These are phyloP conservation scores for Podiceps cristatus DNA, from an alignment of 2,113 vertebrate species.

Conservation along the genomic window DNA sequence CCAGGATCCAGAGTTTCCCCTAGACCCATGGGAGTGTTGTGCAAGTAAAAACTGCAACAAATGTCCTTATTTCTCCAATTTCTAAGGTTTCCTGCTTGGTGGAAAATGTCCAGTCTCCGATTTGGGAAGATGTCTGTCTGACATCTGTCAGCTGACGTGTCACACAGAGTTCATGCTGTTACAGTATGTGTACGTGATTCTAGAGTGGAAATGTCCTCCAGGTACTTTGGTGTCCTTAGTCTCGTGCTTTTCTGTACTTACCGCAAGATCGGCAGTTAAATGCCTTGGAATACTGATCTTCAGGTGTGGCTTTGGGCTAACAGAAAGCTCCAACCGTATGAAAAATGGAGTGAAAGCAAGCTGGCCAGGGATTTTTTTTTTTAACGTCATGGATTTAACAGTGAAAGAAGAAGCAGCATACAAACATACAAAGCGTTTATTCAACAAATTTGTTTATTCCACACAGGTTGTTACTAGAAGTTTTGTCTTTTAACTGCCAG, in stretches of 20 bases:
- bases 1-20: background rate
- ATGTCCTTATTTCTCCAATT: background rate
- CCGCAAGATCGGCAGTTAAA: background rate
- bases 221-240: background rate
- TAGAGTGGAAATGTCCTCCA: background rate
- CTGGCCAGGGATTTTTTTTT: background rate
- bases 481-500: background rate
- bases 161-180: background rate
- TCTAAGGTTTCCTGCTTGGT: background rate
- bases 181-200: accelerated
- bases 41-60: background rate
- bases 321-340: accelerated
- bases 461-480: background rate
- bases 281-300: background rate
- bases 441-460: background rate
- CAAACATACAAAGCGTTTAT: background rate
- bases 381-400: background rate
- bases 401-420: background rate
- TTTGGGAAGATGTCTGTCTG: background rate
- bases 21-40: background rate
- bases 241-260: background rate
- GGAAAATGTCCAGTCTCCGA: background rate
- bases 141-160: background rate
- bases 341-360: background rate
- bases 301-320: background rate